Conservation (phyloP, 2,888 invertebrate genomes). For the Heterodera filipjevi region DNA sequence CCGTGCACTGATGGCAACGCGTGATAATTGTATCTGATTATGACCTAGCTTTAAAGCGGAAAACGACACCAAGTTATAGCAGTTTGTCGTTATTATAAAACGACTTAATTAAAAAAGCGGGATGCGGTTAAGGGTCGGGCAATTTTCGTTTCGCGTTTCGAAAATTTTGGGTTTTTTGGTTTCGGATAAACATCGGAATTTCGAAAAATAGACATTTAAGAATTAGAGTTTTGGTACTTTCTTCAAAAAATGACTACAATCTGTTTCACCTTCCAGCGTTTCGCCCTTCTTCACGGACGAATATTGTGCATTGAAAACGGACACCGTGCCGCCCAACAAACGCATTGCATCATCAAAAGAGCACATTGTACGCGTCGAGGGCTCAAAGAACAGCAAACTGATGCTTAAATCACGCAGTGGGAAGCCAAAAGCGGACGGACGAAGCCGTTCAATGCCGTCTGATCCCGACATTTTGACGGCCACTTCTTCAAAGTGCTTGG, state of each 20-base stretch:
- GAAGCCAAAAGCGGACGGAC: not conserved
- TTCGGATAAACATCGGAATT: no score
- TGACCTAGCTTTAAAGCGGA: no score
- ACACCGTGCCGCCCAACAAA: slow-evolving; percentile 87
- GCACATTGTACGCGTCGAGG: slow-evolving; percentile 90
- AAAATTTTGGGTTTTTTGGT: no score
- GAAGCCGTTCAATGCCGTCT: not conserved
- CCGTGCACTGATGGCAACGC: slow-evolving; percentile 72
- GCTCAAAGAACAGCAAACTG: slow-evolving; percentile 96
- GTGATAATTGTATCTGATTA: not conserved
- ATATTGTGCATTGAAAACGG: slow-evolving; percentile 76
- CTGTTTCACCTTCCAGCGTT: slow-evolving; percentile 80
- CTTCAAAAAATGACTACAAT: no score
- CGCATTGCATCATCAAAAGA: slow-evolving; percentile 97
- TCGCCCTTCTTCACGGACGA: slow-evolving; percentile 97
- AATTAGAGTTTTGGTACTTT: no score
- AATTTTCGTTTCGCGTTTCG: no score
- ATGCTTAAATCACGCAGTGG: slow-evolving; percentile 66
- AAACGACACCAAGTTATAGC: no score
- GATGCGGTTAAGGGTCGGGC: no score
- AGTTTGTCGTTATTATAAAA: no score
- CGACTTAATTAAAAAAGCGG: no score
- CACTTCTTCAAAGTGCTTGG: slow-evolving; percentile 35
- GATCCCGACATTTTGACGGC: not conserved
- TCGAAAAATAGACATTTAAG: no score